These are phyloP conservation scores for Mimachlamys varia DNA, from an alignment of 2,888 invertebrate species.

Conservation along the genomic window DNA sequence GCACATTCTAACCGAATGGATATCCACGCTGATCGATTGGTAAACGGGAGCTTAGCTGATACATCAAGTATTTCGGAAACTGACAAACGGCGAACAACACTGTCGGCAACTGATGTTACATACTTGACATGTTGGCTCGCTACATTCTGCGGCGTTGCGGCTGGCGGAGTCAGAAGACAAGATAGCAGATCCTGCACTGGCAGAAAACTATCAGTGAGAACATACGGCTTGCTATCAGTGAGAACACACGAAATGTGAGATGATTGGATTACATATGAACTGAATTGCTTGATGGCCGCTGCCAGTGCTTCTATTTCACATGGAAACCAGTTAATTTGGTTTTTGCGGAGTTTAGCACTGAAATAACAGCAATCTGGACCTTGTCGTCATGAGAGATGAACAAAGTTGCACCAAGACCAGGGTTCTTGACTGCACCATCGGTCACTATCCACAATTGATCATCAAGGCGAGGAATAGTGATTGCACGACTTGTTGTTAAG, in stretches of 20 bases:
- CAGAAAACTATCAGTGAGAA: conserved; percentile 55
- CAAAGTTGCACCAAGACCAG: conserved; percentile 58
- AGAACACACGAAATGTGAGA: conserved; percentile 51
- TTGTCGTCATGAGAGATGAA: conserved; percentile 54
- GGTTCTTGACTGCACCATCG: conserved; percentile 48
- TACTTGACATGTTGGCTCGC: conserved; percentile 51
- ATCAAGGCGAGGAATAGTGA: no score
- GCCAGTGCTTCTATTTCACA: conserved; percentile 65
- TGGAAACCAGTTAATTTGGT: conserved; percentile 60
- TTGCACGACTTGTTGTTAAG: no score
- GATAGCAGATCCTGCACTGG: conserved; percentile 48
- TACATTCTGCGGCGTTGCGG: conserved; percentile 53
- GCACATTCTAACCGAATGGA: conserved; percentile 54
- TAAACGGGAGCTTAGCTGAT: no score
- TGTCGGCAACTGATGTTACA: no score
- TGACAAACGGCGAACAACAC: no score
- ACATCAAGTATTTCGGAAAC: no score
- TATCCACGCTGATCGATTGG: conserved; percentile 52
- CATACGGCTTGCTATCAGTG: conserved; percentile 57
- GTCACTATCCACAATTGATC: conserved; percentile 62
- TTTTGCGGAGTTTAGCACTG: conserved; percentile 58
- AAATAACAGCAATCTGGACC: conserved; percentile 54
- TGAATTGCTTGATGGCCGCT: conserved; percentile 60
- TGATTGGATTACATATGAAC: conserved; percentile 62
- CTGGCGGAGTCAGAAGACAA: conserved; percentile 54